phyloP scores from a whole-genome alignment of 2,888 invertebrate genomes.

The Lasioglossum leucozonium region DNA sequence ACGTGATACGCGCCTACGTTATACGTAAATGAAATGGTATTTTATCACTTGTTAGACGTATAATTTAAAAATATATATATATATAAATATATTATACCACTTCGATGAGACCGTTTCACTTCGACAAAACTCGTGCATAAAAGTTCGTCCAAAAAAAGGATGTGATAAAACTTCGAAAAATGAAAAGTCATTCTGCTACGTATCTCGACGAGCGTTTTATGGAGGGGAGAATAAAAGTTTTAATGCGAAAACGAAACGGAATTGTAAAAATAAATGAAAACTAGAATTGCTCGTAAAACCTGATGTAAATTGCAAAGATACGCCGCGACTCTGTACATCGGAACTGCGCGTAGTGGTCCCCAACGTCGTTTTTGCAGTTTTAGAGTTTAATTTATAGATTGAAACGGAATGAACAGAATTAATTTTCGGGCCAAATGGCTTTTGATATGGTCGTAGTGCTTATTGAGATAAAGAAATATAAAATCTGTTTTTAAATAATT shows the following conservation, averaged over 20 bases:
- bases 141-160: background rate
- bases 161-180: background rate
- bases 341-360: background rate
- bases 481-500: background rate
- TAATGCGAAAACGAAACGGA: constrained; percentile 4
- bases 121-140: background rate
- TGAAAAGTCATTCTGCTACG: background rate
- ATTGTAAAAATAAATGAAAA: constrained; percentile 8
- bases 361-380: constrained; percentile 1
- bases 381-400: background rate
- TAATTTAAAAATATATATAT: no score
- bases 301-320: background rate
- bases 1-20: background rate
- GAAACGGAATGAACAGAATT: background rate
- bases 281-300: background rate
- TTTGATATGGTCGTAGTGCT: background rate
- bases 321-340: background rate
- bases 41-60: background rate
- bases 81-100: background rate
- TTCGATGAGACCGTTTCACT: background rate
- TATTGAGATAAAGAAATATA: background rate
- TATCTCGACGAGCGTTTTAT: background rate
- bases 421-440: background rate
- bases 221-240: background rate
- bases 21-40: background rate